Base-by-base conservation (phyloP, 2,113 vertebrate species). In the Charina bottae region DNA sequence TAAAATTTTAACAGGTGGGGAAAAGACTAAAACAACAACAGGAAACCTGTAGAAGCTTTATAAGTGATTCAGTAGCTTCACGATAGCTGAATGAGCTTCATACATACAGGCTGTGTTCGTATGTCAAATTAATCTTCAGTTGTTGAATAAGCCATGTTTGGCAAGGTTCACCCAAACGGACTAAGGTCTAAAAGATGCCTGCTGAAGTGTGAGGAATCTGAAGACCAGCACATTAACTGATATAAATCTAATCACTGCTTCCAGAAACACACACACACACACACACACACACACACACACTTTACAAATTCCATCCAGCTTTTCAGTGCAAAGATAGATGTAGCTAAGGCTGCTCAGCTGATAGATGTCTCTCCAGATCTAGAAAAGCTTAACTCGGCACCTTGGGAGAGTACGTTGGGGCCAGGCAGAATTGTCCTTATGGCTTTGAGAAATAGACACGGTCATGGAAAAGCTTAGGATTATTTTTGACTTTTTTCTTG, bases 401-500 rank as follows among this genome's bases (percentile, higher is more conserved):
- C 23, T 33, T 8, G 23, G 56, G 46, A 21, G 28, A n/a, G 28
- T 6, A 55, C 26, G 46, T 28, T 19, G 15, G 60, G 13, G 42
- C 19, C 46, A 28, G n/a, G 2, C 62, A 8, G 37, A 17, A 56
- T 13, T 83, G 12, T 2, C 33, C 54, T 58, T 17, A 58, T 15
- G 13, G 24, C 33, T 3, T 12, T 59, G 89, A 42, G 68, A 42
- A 56, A 37, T 8, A 6, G n/a, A 56, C 1, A 42, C 89, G 4
- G 12, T 28, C 33, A 49, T 55, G 33, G 9, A 8, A 94, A 94
- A 95, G 93, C 15, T 93, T 95, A 94, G 90, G 93, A 93, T 94
- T 95, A 96, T 96, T 96, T 96, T 94, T 95, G 91, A 93, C 91
- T 93, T 93, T 91, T 93, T 93, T 95, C 94, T 96, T 97, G 96